Evolutionary conservation across 37 sponge, comb jelly and placozoan species (phyloP).

Genomic region (Beroe ovata): DNA sequence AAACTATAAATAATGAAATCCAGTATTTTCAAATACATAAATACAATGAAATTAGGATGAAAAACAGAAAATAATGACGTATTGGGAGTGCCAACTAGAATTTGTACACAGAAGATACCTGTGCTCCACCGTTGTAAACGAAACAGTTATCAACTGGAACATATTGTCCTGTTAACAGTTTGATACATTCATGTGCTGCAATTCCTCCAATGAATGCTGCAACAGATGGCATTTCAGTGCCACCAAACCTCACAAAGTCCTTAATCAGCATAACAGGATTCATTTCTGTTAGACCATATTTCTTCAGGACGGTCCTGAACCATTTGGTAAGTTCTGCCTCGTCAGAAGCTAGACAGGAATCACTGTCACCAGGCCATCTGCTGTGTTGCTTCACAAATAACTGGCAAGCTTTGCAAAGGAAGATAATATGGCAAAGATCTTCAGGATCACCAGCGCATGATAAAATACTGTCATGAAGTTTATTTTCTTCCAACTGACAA

Average conservation of each 20-base stretch:
- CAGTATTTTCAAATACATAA: too few relatives aligned
- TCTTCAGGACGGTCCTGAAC: not conserved
- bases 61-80: not conserved
- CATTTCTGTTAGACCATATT: not conserved
- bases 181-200: slow-evolving; percentile 95
- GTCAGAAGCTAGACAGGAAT: not conserved
- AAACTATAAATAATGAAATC: too few relatives aligned
- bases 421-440: not conserved
- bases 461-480: not conserved
- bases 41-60: not conserved
- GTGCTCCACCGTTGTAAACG: slow-evolving; percentile 83
- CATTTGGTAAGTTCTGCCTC: not conserved
- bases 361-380: slow-evolving; percentile 12
- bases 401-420: not conserved
- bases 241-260: slow-evolving; percentile 73
- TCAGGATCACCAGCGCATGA: not conserved
- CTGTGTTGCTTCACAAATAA: not conserved
- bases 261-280: not conserved
- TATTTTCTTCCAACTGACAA: not conserved
- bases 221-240: slow-evolving; percentile 87
- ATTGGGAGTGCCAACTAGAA: slow-evolving; percentile 23
- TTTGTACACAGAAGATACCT: slow-evolving; percentile 26
- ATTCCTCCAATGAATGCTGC: slow-evolving; percentile 90
- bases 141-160: slow-evolving; percentile 92
- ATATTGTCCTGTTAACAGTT: slow-evolving; percentile 90